phyloP scores from a whole-genome alignment of 2,888 invertebrate species.

The Heliconius ethilla region DNA sequence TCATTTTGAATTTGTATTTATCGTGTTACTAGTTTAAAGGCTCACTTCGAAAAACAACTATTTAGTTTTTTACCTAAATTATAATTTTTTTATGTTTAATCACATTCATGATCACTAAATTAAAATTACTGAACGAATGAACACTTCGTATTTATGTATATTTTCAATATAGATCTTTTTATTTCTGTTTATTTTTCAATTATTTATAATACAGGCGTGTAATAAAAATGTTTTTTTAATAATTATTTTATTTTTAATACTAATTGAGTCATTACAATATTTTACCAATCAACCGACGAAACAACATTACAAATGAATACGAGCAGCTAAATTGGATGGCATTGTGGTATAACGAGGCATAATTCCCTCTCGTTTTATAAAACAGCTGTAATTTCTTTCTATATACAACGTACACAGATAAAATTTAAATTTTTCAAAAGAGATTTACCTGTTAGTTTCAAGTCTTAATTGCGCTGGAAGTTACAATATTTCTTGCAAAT shows the following conservation, averaged over 20 bases:
- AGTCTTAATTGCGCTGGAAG: constrained; percentile 14
- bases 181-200: too few relatives aligned
- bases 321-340: constrained; percentile 32
- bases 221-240: not conserved
- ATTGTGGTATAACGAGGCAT: constrained; percentile 35
- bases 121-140: too few relatives aligned
- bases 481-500: constrained; percentile 7
- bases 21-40: not conserved
- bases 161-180: not conserved
- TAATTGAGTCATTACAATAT: constrained; percentile 24
- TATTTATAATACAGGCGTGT: too few relatives aligned
- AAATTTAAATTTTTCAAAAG: not conserved
- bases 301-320: constrained; percentile 30
- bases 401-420: constrained; percentile 13
- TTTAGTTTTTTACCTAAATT: too few relatives aligned
- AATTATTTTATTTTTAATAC: not conserved
- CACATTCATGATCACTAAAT: too few relatives aligned
- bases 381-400: constrained; percentile 23
- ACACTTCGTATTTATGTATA: not conserved
- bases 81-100: too few relatives aligned
- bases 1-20: not conserved
- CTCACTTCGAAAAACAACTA: too few relatives aligned
- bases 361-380: constrained; percentile 33
- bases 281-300: constrained; percentile 1
- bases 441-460: constrained; percentile 8